Percentiles rank a stretch among this genome's conserved stretches.
Evolutionary conservation across 2,797 vertebrate species (phyloP).

Genomic region (Mionectes olivaceus): DNA sequence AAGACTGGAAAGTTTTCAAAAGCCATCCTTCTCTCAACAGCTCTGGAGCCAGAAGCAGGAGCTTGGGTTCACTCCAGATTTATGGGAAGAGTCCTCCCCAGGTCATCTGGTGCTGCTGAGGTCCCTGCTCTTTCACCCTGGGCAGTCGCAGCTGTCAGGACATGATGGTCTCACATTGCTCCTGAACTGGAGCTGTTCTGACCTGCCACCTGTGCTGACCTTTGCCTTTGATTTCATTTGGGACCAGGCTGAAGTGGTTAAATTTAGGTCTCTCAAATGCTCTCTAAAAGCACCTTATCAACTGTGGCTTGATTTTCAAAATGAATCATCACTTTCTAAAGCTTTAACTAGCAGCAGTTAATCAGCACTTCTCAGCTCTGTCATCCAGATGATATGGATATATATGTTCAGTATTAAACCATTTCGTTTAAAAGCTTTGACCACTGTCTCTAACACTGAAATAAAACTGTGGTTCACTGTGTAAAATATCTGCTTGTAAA

Average conservation of each 20-base stretch:
- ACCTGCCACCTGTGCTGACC: not conserved
- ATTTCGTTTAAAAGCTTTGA: not conserved
- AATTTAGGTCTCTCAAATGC: not conserved
- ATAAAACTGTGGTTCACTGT: not conserved
- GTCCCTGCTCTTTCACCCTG: not conserved
- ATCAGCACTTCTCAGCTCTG: not conserved
- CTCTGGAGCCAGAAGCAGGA: not conserved
- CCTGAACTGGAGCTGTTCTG: not conserved
- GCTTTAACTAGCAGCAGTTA: not conserved
- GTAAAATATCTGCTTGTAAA: not conserved
- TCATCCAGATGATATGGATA: not conserved
- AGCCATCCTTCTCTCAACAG: slow-evolving; percentile 15
- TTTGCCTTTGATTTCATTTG: not conserved
- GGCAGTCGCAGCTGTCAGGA: not conserved
- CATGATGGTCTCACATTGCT: rapidly evolving
- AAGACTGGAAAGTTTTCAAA: slow-evolving; percentile 28
- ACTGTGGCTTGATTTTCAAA: not conserved
- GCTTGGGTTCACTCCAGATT: not conserved
- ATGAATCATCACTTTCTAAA: not conserved
- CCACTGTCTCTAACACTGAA: not conserved
- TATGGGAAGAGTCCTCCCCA: not conserved
- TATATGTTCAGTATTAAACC: not conserved
- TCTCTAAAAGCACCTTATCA: not conserved
- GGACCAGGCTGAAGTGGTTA: not conserved
- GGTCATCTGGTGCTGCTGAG: not conserved